These are phyloP conservation scores for Drosophila macrothrix DNA, from an alignment of 2,888 invertebrate genomes.

Conservation along the genomic window DNA sequence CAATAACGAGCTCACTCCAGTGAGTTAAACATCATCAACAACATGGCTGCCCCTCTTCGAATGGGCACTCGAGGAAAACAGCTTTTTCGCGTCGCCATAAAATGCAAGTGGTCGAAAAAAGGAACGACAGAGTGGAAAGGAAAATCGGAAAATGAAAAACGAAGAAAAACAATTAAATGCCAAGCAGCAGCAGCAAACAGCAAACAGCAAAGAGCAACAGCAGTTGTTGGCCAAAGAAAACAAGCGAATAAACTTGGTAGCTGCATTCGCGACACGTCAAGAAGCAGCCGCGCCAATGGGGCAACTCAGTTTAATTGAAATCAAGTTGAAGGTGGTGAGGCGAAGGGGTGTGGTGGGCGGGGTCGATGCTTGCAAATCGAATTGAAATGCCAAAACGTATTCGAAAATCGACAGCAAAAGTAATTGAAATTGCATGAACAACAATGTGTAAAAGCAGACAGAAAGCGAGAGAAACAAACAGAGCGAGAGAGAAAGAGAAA, in stretches of 20 bases:
- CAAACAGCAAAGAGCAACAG: constrained; percentile 24
- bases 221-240: constrained; percentile 62
- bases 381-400: constrained; percentile 76
- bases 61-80: constrained; percentile 66
- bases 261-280: constrained; percentile 77
- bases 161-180: constrained; percentile 69
- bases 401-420: constrained; percentile 81
- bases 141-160: constrained; percentile 54
- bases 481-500: constrained; percentile 14
- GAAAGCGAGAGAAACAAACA: constrained; percentile 8
- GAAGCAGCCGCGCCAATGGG: constrained; percentile 70
- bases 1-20: constrained; percentile 39
- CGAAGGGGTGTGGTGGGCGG: constrained; percentile 24
- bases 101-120: constrained; percentile 73
- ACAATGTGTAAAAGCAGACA: constrained; percentile 61
- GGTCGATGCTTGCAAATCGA: constrained; percentile 72
- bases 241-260: constrained; percentile 76
- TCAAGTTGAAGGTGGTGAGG: constrained; percentile 55
- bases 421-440: constrained; percentile 83
- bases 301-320: constrained; percentile 80
- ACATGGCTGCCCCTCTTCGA: constrained; percentile 63
- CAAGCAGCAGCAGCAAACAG: constrained; percentile 32
- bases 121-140: constrained; percentile 21
- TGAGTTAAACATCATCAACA: constrained; percentile 76
- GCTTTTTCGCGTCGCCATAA: constrained; percentile 80